phyloP scores from a whole-genome alignment of 1,140 invertebrate species.

The Ylistrum balloti region DNA sequence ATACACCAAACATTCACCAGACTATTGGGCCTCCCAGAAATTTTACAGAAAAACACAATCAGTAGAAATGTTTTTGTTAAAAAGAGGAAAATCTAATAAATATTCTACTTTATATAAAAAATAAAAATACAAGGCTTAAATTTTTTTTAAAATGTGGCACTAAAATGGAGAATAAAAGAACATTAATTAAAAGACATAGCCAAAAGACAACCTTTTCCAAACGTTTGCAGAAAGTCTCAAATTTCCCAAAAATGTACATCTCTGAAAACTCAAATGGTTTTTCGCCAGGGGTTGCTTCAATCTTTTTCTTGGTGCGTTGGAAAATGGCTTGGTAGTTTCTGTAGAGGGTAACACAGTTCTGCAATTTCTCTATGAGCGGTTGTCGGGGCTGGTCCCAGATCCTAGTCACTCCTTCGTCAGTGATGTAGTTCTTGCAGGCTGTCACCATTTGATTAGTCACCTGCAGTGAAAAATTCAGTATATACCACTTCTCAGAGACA shows the following conservation, averaged over 20 bases:
- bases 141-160: no score
- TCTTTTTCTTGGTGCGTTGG: constrained; percentile 82
- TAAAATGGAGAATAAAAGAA: no score
- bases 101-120: no score
- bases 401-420: constrained; percentile 90
- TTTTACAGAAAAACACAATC: no score
- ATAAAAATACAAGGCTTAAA: no score
- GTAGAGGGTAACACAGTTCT: constrained; percentile 93
- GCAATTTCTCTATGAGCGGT: constrained; percentile 89
- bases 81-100: no score
- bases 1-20: no score
- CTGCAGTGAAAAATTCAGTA: constrained; percentile 82
- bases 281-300: constrained; percentile 84
- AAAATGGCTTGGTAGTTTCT: constrained; percentile 85
- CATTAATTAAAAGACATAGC: no score
- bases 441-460: constrained; percentile 98
- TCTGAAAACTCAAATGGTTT: constrained; percentile 93
- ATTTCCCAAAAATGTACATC: constrained; percentile 97
- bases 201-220: constrained; percentile 86
- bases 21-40: no score
- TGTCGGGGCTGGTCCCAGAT: constrained; percentile 93
- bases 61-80: no score
- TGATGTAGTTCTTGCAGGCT: constrained; percentile 95
- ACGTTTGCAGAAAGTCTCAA: constrained; percentile 94
- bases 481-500: no score